A percentile compares a stretch with the other conserved stretches of the same genome.
Evolutionary conservation across 2,113 vertebrate species (phyloP).

Genomic region (Sebastes fasciatus): DNA sequence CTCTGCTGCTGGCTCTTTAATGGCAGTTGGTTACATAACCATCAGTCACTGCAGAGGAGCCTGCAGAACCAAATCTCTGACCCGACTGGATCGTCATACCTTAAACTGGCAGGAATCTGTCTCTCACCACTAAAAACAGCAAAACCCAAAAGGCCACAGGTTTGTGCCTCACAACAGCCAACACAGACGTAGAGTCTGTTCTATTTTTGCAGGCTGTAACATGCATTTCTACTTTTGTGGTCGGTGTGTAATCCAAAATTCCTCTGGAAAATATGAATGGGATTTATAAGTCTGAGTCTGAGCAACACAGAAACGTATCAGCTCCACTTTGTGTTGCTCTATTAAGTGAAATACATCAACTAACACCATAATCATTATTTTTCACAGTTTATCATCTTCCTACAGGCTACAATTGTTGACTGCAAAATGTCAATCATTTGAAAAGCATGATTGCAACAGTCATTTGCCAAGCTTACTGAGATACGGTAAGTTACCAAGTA

Average conservation of each 20-base stretch:
- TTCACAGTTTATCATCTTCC: neutral
- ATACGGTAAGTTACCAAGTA: neutral
- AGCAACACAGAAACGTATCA: neutral
- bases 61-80: conserved; percentile 45
- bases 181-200: conserved; percentile 7
- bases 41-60: conserved; percentile 49
- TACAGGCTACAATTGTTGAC: neutral
- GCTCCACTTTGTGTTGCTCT: neutral
- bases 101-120: conserved; percentile 17
- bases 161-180: neutral
- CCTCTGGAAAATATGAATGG: conserved; percentile 36
- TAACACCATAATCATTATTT: neutral
- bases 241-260: conserved; percentile 36
- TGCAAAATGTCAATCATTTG: neutral
- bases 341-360: neutral
- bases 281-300: conserved; percentile 22
- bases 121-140: conserved; percentile 15
- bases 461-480: neutral
- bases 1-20: conserved; percentile 29
- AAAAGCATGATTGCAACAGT: neutral
- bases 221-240: conserved; percentile 23
- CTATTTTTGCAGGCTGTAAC: conserved; percentile 44
- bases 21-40: conserved; percentile 58
- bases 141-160: conserved; percentile 23
- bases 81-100: conserved; percentile 25